Evolutionary conservation across 2,113 vertebrate genomes (phyloP).

Genomic region (Coptodon rendalli): DNA sequence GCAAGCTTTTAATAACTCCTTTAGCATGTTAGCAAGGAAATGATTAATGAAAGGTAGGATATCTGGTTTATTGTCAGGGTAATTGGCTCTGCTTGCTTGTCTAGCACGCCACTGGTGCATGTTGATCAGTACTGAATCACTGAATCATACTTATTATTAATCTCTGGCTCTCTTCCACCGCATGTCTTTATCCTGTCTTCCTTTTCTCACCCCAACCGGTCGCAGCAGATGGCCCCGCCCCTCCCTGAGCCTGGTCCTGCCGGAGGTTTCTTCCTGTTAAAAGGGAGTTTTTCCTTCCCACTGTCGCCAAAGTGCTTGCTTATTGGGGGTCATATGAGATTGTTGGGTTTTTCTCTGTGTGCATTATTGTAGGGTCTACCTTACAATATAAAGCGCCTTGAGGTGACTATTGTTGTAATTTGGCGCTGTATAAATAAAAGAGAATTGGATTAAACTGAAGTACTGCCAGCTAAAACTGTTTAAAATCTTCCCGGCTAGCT

Average conservation of each 20-base stretch:
- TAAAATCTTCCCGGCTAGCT: background rate
- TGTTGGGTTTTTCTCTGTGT: background rate
- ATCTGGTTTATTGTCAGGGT: background rate
- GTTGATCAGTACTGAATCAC: background rate
- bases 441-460: background rate
- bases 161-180: background rate
- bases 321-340: background rate
- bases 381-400: background rate
- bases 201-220: fast-evolving
- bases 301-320: background rate
- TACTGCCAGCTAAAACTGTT: background rate
- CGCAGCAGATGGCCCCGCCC: background rate
- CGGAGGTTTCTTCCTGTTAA: background rate
- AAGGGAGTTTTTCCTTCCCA: background rate
- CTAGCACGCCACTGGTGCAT: background rate
- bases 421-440: background rate
- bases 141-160: background rate
- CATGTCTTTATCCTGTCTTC: background rate
- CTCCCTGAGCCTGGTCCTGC: background rate
- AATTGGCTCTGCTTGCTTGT: background rate
- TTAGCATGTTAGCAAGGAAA: background rate
- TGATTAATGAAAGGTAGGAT: background rate
- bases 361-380: background rate
- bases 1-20: background rate
- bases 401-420: background rate